Conservation (phyloP, 2,113 vertebrate species). For the Junco hyemalis region DNA sequence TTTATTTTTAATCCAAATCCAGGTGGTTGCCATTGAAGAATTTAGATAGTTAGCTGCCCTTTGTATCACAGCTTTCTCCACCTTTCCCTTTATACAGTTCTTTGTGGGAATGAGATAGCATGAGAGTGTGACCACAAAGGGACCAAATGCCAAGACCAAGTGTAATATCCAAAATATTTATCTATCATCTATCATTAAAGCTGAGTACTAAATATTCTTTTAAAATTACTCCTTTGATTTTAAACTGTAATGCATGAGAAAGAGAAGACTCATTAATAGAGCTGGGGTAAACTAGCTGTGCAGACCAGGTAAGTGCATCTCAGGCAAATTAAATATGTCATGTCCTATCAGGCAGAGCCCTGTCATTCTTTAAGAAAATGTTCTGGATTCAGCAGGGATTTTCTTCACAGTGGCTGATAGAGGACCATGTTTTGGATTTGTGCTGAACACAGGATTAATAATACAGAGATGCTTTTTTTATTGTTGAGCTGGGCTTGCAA, state of each 20-base stretch:
- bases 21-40: not conserved
- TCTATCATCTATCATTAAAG: not conserved
- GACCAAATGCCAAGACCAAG: not conserved
- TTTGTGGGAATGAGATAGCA: not conserved
- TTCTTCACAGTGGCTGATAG: not conserved
- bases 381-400: not conserved
- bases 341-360: not conserved
- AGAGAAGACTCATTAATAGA: not conserved
- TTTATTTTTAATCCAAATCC: not conserved
- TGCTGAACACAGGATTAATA: not conserved
- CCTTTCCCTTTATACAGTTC: accelerated
- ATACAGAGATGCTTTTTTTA: not conserved
- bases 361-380: not conserved
- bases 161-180: not conserved
- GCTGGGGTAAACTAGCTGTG: not conserved
- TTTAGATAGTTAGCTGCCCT: not conserved
- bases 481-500: not conserved
- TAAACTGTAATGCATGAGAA: not conserved
- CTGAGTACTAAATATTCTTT: not conserved
- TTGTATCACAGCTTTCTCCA: not conserved
- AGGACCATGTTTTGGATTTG: not conserved
- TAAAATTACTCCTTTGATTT: not conserved
- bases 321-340: not conserved
- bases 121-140: not conserved
- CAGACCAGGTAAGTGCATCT: not conserved